Evolutionary conservation across 2,888 invertebrate species (phyloP), one percentile per base, ranked within the genome.

Genomic region (Formica aserva): DNA sequence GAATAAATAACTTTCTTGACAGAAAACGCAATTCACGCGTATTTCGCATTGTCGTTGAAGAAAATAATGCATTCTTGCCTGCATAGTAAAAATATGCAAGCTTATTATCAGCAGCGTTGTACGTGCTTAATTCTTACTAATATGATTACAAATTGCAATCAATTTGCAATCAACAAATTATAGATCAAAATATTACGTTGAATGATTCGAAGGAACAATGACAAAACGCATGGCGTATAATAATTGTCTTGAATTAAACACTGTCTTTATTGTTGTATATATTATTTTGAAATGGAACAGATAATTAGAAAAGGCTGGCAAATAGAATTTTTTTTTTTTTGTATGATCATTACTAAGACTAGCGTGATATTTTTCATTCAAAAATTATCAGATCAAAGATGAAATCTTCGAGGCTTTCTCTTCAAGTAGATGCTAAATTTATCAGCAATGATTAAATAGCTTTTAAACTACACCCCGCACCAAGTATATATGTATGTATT

Each of bases 91-190:
- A 57, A 4, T 48, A 32, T n/a, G 66, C 69, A 55, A 82, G 62
- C 26, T 9, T 71, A 72, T 83, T 85, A 83, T 83, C 75, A 52
- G 52, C 15, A 45, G 22, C 29, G 52, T 67, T 35, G 29, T 75
- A 45, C 26, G 48, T 55, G 35, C 55, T 82, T 82, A 71, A 75
- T 60, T 72, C 26, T 38, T 26, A 55, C 41, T 84, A 87, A 87
- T 66, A 45, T 71, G 45, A 57, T 83, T 85, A 81, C 57, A 41
- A 80, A 66, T 78, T 85, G 78, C 77, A 74, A 83, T 81, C 35
- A 78, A 55, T 48, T 52, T 26, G 26, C 26, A 26, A 26, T 26
- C 26, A 26, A 26, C 26, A 26, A 26, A 26, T 62, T 15, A 35
- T 5, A 62, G 55, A 38, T 29, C 52, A 60, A 82, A 13, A 15